Evolutionary conservation across 1,140 invertebrate species (phyloP), one percentile per base, ranked within the genome.

Genomic region (Brevipalpus yothersi): DNA sequence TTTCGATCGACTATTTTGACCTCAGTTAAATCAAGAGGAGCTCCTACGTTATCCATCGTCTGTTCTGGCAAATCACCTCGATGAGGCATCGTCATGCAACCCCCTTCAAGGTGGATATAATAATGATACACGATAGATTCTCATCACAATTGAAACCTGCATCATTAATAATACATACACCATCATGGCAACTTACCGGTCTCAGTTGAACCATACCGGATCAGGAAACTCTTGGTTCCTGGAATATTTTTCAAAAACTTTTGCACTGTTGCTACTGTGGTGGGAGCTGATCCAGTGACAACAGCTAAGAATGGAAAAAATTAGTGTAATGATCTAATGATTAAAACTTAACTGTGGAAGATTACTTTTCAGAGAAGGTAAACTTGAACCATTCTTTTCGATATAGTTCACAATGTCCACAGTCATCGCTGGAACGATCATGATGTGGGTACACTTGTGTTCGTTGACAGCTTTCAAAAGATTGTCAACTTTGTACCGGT

Each of bases 11-110:
- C 77, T 7, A 89, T 73, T 73, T 83, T 80, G 2, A 73, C 31
- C 76, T 95, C 91, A 0, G 79, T 63, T 67, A 94, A 84, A 65
- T 86, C 81, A 7, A 77, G 70, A 4, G 88, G 70, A 66, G 78
- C 75, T 0, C 90, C 90, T 17, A 95, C 82, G 0, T 83, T 85
- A 15, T 78, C 75, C 0, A 82, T 77, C 1, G 80, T 74, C 41
- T 79, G 70, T 10, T 82, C 77, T 2, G 76, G 68, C 13, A 74
- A 68, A 63, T 92, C 87, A 12, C 76, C 75, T 0, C 73, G 69
- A 2, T 77, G 63, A 1, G 79, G 58, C 58, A 58, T 58, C 7
- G 58, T 51, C 58, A 58, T 58, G 43, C 58, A 58, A 4, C 58
- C 58, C 10, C 56, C 56, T 58, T 13, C 1, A 39, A 56, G 17